Conservation (phyloP, 2,113 vertebrate species). For the Hyperopisus bebe region DNA sequence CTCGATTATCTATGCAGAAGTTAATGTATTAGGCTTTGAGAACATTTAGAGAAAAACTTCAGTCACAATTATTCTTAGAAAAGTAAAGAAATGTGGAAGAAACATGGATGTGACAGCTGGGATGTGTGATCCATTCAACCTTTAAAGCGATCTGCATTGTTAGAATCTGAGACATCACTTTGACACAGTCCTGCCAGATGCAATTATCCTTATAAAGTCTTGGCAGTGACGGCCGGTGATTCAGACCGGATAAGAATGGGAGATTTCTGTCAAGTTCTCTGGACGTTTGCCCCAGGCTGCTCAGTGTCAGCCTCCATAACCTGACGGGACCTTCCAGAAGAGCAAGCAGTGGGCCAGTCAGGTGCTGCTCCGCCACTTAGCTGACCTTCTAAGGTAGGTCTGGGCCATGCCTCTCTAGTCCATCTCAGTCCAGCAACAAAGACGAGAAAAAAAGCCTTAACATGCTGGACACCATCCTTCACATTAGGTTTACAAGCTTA, state of each 20-base stretch:
- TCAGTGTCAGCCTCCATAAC: conserved; percentile 44
- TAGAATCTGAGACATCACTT: conserved; percentile 18
- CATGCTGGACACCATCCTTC: no score
- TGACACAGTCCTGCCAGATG: conserved; percentile 45
- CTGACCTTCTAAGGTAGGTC: conserved; percentile 57
- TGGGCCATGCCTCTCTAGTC: conserved; percentile 38
- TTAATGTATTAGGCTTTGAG: neutral
- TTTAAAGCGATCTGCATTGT: conserved; percentile 32
- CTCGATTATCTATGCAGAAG: neutral
- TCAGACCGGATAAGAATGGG: conserved; percentile 34
- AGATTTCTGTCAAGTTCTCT: conserved; percentile 32
- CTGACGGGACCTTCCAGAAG: conserved; percentile 35
- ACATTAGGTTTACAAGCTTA: neutral
- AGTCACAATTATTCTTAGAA: neutral
- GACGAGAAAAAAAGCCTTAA: neutral
- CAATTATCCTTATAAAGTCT: conserved; percentile 18
- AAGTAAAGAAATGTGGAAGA: neutral
- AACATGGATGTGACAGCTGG: neutral
- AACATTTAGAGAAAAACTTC: neutral
- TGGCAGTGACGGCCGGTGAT: conserved; percentile 8
- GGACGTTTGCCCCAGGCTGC: conserved; percentile 10
- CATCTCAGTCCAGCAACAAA: conserved; percentile 38
- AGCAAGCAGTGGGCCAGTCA: conserved; percentile 34
- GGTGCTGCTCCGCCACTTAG: conserved; percentile 52
- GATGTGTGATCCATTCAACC: conserved; percentile 2